Percentiles rank a stretch among this genome's conserved stretches.
Conservation (phyloP, 2,797 vertebrate genomes). For the Phoeniculus purpureus region DNA sequence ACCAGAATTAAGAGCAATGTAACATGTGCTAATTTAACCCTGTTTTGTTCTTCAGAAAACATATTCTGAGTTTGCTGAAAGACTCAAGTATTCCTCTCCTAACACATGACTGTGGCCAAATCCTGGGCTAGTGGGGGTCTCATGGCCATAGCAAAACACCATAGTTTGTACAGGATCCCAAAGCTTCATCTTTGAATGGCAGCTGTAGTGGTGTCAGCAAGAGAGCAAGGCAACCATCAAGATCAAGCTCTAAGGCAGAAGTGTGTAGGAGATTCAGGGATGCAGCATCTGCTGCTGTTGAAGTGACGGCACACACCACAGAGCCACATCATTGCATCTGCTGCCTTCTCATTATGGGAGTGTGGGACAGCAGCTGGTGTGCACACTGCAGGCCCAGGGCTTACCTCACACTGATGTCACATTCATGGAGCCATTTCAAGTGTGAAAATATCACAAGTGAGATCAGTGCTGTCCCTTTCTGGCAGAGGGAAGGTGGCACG, state of each 20-base stretch:
- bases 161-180: not conserved
- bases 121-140: not conserved
- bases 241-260: not conserved
- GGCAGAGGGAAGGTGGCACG: fast-evolving
- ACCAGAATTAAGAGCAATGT: not conserved
- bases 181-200: not conserved
- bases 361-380: not conserved
- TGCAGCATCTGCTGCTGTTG: not conserved
- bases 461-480: not conserved
- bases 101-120: no score
- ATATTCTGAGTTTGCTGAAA: not conserved
- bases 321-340: not conserved
- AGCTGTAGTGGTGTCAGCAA: fast-evolving
- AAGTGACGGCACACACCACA: not conserved
- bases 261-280: not conserved
- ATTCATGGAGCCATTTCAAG: not conserved
- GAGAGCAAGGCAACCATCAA: not conserved
- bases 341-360: not conserved
- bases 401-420: not conserved
- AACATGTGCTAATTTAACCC: not conserved
- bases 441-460: fast-evolving
- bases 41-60: not conserved
- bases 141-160: not conserved
- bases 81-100: not conserved
- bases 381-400: not conserved